Conservation (phyloP, 2,888 invertebrate species). For the Euplexia lucipara region DNA sequence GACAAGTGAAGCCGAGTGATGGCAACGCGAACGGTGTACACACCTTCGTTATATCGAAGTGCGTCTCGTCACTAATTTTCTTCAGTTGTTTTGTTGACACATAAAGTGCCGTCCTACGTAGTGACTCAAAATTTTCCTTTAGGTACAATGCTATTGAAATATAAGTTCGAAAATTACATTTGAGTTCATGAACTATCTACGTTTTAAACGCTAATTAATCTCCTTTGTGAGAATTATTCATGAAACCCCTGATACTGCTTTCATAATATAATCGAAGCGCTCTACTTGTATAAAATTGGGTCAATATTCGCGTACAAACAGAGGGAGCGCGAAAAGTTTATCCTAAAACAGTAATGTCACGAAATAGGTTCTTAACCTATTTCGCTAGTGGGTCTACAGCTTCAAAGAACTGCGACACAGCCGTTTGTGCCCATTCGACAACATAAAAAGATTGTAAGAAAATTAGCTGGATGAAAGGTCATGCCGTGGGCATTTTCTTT, state of each 20-base stretch:
- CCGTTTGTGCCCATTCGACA: conserved; percentile 61
- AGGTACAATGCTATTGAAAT: background rate
- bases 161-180: background rate
- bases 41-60: conserved; percentile 30
- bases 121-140: background rate
- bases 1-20: conserved; percentile 68
- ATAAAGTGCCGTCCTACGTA: conserved; percentile 6
- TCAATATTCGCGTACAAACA: conserved; percentile 69
- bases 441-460: conserved; percentile 59
- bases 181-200: background rate
- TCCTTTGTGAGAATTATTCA: conserved; percentile 13
- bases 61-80: conserved; percentile 35
- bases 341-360: conserved; percentile 68
- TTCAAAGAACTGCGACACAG: conserved; percentile 49
- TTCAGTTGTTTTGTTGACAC: conserved; percentile 21
- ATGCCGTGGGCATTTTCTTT: conserved; percentile 24
- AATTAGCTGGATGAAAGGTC: conserved; percentile 40
- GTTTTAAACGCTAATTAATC: conserved; percentile 17
- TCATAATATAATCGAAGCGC: conserved; percentile 57
- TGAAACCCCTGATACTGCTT: conserved; percentile 31
- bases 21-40: conserved; percentile 36
- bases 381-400: conserved; percentile 62
- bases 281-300: conserved; percentile 66
- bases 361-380: conserved; percentile 69
- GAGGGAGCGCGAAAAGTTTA: conserved; percentile 66